Evolutionary conservation across 1,140 invertebrate species (phyloP).

Genomic region (Eumeta japonica): DNA sequence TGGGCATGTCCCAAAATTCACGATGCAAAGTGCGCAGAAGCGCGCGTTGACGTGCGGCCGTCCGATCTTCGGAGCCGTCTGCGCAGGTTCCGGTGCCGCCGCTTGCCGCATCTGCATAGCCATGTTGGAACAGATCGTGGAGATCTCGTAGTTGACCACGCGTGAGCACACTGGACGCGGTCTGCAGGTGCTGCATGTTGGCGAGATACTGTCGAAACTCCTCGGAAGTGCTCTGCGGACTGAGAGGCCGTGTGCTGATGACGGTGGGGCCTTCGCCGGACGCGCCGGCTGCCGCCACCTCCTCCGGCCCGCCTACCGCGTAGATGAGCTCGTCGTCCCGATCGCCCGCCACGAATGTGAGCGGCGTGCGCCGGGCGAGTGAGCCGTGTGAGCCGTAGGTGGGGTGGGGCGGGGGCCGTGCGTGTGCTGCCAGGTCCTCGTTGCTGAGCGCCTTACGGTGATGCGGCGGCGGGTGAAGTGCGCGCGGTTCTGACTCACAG

Average conservation of each 20-base stretch:
- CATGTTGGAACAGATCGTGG: slow-evolving; percentile 60
- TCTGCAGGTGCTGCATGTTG: slow-evolving; percentile 69
- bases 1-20: slow-evolving; percentile 91
- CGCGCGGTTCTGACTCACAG: slow-evolving; percentile 29
- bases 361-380: slow-evolving; percentile 43
- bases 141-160: slow-evolving; percentile 57
- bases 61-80: slow-evolving; percentile 35
- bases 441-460: slow-evolving; percentile 60
- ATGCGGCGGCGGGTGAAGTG: slow-evolving; percentile 37
- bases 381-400: slow-evolving; percentile 53
- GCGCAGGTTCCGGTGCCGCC: slow-evolving; percentile 2
- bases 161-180: slow-evolving; percentile 61
- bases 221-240: slow-evolving; percentile 62
- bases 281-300: slow-evolving; percentile 30
- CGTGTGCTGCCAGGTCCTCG: slow-evolving; percentile 57
- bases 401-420: slow-evolving; percentile 27
- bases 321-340: slow-evolving; percentile 54
- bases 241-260: slow-evolving; percentile 62
- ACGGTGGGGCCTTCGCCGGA: slow-evolving; percentile 9
- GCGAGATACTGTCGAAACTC: slow-evolving; percentile 68
- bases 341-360: slow-evolving; percentile 49
- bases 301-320: slow-evolving; percentile 45
- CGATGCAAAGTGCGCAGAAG: slow-evolving; percentile 78
- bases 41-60: slow-evolving; percentile 61
- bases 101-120: slow-evolving; percentile 23